Evolutionary conservation across 2,888 invertebrate species (phyloP), one percentile per base, ranked within the genome.

Genomic region (Heterodera filipjevi): DNA sequence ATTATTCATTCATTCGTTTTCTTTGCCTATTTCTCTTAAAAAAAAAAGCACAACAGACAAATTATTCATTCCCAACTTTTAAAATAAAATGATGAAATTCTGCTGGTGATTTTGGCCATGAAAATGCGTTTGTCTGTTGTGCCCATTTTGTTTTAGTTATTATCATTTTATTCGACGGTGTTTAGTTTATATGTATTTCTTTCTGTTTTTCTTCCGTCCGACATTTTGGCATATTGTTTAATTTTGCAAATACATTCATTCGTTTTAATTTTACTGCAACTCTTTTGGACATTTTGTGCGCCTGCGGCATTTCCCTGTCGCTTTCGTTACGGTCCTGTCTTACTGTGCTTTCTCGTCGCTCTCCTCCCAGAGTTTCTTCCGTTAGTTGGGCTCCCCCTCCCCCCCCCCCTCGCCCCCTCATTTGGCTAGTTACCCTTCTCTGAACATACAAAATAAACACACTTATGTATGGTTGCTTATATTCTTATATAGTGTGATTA

Each of bases 301-400:
- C 22, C 22, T 59, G 6, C 3, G n/a, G 59, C 59, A 59, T 59
- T 59, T 59, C 27, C n/a, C 10, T 49, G 49, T 19, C 49, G 49
- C n/a, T 1, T 59, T 59, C 10, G 5, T 22, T 22, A 16, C 2
- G 1, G 19, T 22, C 53, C 53, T 22, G 19, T 8, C 27, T 27
- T 22, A 22, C 59, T 59, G 59, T 59, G 59, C 59, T 59, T 59
- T 59, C 59, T 59, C 27, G 59, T 59, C 59, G 53, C 53, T n/a
- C 59, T n/a, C 27, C 59, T 59, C 59, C 59, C 59, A 59, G 59
- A 59, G 27, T 27, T 59, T 59, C n/a, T 27, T 27, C 59, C 59
- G 27, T 59, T 59, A 27, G 59, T 59, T 59, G 22, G 59, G 49
- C 14, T 44, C 12, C 12, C 44, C 44, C 49, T 14, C 49, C 49